phyloP scores from a whole-genome alignment of 2,797 vertebrate species.

The Phrynocephalus guinanensis region DNA sequence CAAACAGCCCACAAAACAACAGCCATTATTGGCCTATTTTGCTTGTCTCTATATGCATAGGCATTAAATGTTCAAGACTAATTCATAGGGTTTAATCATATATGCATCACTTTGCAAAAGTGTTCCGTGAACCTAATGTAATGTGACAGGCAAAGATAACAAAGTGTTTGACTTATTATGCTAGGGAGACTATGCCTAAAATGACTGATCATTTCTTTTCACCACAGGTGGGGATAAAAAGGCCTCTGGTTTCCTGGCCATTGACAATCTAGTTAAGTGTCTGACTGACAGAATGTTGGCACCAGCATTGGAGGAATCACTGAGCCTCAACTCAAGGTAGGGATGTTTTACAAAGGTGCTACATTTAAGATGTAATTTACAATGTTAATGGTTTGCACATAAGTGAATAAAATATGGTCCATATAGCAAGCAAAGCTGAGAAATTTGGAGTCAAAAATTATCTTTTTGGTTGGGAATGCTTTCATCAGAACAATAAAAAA shows the following conservation, averaged over 20 bases:
- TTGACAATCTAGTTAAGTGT: slow-evolving; percentile 56
- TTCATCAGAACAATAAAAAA: background rate
- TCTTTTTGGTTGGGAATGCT: background rate
- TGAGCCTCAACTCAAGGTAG: slow-evolving; percentile 86
- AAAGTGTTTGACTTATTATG: slow-evolving; percentile 51
- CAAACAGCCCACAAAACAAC: slow-evolving; percentile 7
- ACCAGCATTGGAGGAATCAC: slow-evolving; percentile 77
- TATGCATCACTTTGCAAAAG: slow-evolving; percentile 20
- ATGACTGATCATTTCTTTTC: slow-evolving; percentile 59
- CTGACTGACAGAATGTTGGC: slow-evolving; percentile 84
- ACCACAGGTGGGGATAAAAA: slow-evolving; percentile 76
- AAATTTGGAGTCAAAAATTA: slow-evolving; percentile 12
- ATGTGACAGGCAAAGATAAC: slow-evolving; percentile 59
- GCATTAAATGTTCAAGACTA: slow-evolving; percentile 39
- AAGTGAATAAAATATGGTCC: background rate
- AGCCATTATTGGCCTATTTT: slow-evolving; percentile 47
- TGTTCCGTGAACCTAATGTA: slow-evolving; percentile 46
- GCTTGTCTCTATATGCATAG: slow-evolving; percentile 1
- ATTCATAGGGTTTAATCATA: slow-evolving; percentile 51
- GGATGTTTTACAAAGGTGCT: slow-evolving; percentile 40
- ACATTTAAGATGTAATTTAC: background rate
- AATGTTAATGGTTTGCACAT: slow-evolving; percentile 24
- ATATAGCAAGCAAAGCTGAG: background rate
- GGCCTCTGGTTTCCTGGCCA: slow-evolving; percentile 62
- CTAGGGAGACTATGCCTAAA: slow-evolving; percentile 47